These are phyloP conservation scores for Odontophorus gujanensis DNA, from an alignment of 2,113 vertebrate genomes.

Conservation along the genomic window DNA sequence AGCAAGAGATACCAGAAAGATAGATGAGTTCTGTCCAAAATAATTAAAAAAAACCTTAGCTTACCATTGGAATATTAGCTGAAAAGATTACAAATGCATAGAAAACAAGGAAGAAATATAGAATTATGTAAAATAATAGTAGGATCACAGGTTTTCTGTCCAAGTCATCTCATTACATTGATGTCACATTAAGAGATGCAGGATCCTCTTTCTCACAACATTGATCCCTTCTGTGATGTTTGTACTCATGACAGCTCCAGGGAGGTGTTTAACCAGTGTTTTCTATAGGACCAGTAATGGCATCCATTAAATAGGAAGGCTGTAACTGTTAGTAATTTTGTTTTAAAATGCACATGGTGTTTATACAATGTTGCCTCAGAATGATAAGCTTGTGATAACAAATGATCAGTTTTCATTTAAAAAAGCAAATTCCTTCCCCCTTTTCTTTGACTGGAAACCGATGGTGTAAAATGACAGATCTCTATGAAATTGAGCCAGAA, in stretches of 20 bases:
- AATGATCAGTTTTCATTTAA: background rate
- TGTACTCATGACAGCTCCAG: background rate
- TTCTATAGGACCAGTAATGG: background rate
- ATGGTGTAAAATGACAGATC: background rate
- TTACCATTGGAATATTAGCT: background rate
- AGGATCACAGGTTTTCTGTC: background rate
- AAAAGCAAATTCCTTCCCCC: background rate
- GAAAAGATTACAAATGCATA: background rate
- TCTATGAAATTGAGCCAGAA: background rate
- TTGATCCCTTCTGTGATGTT: background rate
- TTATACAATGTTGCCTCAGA: background rate
- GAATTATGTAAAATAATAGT: background rate
- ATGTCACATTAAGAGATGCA: background rate
- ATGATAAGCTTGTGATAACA: background rate
- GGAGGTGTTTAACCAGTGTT: background rate
- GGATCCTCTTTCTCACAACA: background rate
- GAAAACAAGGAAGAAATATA: background rate
- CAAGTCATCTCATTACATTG: background rate
- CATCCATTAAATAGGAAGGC: background rate
- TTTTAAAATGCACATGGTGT: background rate
- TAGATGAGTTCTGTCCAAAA: background rate
- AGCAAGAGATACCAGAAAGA: background rate
- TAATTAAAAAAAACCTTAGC: background rate
- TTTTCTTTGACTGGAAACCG: background rate
- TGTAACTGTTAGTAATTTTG: background rate